Evolutionary conservation across 92 coral and sea anemone species (phyloP).

Genomic region (Porites evermanni): DNA sequence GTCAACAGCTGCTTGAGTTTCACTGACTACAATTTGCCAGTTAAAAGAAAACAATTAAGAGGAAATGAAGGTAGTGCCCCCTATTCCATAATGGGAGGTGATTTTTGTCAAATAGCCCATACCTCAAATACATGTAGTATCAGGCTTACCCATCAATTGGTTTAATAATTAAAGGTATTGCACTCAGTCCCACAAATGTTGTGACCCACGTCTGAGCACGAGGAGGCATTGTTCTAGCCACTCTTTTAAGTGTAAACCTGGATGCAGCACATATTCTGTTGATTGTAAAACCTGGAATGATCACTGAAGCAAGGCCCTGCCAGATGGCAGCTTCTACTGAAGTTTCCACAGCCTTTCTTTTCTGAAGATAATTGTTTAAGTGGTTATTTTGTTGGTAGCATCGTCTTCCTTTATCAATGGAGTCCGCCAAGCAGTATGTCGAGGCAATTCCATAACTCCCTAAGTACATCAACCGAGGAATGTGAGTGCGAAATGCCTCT

Average conservation of each 20-base stretch:
- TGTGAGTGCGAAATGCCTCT: slow-evolving; percentile 93
- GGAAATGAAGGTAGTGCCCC: no score
- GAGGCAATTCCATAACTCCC: slow-evolving; percentile 93
- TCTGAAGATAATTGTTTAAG: slow-evolving; percentile 57
- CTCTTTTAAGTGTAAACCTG: slow-evolving; percentile 66
- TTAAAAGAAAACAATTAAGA: no score
- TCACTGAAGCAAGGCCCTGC: slow-evolving; percentile 98
- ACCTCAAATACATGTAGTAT: not conserved
- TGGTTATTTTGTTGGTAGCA: slow-evolving; percentile 75
- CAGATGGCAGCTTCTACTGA: slow-evolving; percentile 91
- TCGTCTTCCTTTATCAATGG: slow-evolving; percentile 81
- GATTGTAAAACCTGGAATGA: slow-evolving; percentile 97
- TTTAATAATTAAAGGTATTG: slow-evolving; percentile 92
- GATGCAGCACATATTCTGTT: slow-evolving; percentile 90
- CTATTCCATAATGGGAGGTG: not conserved
- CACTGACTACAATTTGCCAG: no score
- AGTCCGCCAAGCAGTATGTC: slow-evolving; percentile 89
- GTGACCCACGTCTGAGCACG: slow-evolving; percentile 89
- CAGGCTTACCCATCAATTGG: slow-evolving; percentile 95
- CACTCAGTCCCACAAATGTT: slow-evolving; percentile 81
- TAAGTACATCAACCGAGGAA: slow-evolving; percentile 81
- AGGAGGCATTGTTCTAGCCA: slow-evolving; percentile 67
- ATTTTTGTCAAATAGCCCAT: not conserved
- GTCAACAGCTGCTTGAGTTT: no score
- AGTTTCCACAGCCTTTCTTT: slow-evolving; percentile 80